Conservation (phyloP, 2,797 vertebrate species). For the Apodemus agrarius region DNA sequence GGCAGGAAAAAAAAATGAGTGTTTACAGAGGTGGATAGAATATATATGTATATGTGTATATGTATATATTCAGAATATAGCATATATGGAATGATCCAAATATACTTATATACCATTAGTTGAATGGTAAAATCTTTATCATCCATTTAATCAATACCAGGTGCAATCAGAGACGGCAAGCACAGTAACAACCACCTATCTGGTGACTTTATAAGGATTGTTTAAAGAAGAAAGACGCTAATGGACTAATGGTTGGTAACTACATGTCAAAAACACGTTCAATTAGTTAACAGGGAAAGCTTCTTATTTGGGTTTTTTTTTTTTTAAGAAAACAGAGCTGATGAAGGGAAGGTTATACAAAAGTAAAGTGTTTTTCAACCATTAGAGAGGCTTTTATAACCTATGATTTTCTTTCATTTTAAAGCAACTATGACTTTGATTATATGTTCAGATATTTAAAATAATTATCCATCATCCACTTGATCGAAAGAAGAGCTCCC, state of each 20-base stretch:
- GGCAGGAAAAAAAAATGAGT: not conserved
- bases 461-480: constrained; percentile 42
- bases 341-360: constrained; percentile 44
- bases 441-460: constrained; percentile 56
- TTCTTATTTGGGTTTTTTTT: constrained; percentile 22
- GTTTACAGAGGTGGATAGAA: not conserved
- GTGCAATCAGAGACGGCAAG: constrained; percentile 52
- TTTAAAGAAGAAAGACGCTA: constrained; percentile 42
- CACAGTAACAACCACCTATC: not conserved
- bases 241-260: constrained; percentile 33
- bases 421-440: constrained; percentile 50
- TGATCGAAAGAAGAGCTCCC: constrained; percentile 18
- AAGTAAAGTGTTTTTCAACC: constrained; percentile 20
- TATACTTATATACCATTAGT: not conserved
- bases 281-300: constrained; percentile 7
- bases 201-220: constrained; percentile 1
- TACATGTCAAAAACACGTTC: constrained; percentile 62
- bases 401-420: constrained; percentile 56
- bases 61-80: not conserved
- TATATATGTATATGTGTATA: not conserved
- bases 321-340: constrained; percentile 30
- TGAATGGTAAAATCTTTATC: constrained; percentile 50
- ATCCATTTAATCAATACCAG: constrained; percentile 30
- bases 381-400: constrained; percentile 27
- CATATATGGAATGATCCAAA: constrained; percentile 6